Base-by-base conservation (phyloP, 2,113 vertebrate species). In the Elanoides forficatus region DNA sequence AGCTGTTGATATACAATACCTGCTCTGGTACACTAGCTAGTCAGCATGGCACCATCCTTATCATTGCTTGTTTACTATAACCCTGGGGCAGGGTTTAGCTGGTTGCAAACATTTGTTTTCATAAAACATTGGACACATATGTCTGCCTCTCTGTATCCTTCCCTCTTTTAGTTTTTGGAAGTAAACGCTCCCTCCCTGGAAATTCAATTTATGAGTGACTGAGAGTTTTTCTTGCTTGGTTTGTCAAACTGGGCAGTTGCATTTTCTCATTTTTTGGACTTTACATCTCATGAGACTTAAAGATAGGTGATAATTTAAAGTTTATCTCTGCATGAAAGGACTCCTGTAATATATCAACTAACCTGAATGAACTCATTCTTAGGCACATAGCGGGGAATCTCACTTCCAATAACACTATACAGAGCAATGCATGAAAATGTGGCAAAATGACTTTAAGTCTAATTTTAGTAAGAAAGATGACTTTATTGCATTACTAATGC, bases 1-100 rank as follows among this genome's bases (percentile, higher is more conserved):
- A n/a, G 21, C 72, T 95, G 79, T 86, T 96, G 97, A 96, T 66
- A 96, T 32, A 88, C 68, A 97, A 96, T 95, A 93, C 53, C 66
- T 96, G 86, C 56, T 63, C 45, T 1, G 0, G 72, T 70, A 87
- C 52, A 81, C 59, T 70, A 73, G 60, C 81, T 65, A 95, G 93
- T 70, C 95, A 97, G 62, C 68, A 65, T n/a, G 95, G 97, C 89
- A 95, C 95, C 81, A 2, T 78, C 62, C 79, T 70, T 93, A 81
- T 63, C 36, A 59, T 17, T 75, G 17, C 60, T 90, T 96, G 63
- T 96, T 97, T 96, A 96, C 90, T 94, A 93, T 26, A 94, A 70
- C 13, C 30, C n/a, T 0, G 0, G 14, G 26, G 30, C 84, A 94
- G 38, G 81, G 58, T 78, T 94, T 67, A 84, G 53, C 38, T 56